Percentiles rank a stretch among this genome's conserved stretches.
Conservation (phyloP, 2,113 vertebrate species). For the Clarias batrachus region DNA sequence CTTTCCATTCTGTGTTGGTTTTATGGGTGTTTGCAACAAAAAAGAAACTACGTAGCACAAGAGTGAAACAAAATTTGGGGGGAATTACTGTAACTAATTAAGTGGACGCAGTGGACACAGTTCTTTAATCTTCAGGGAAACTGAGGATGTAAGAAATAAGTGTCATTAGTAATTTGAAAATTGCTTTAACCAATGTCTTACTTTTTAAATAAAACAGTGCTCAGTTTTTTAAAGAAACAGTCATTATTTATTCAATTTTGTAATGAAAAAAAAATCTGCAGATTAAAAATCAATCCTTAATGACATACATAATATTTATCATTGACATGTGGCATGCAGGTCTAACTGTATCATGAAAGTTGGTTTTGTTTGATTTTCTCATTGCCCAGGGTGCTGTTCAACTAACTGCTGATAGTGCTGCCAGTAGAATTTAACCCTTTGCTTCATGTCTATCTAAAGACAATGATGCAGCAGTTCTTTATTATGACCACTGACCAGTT, state of each 20-base stretch:
- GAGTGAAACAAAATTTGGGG: background rate
- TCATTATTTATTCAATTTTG: background rate
- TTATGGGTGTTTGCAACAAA: slow-evolving; percentile 30
- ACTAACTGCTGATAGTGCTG: background rate
- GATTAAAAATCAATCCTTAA: background rate
- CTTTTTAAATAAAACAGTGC: background rate
- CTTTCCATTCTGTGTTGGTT: slow-evolving; percentile 80
- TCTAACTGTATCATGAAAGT: too few relatives aligned
- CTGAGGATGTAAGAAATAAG: slow-evolving; percentile 24
- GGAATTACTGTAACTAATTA: slow-evolving; percentile 11
- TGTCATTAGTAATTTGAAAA: background rate
- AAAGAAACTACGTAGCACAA: slow-evolving; percentile 28
- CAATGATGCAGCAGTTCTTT: background rate
- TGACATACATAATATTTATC: background rate
- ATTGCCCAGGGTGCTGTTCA: background rate
- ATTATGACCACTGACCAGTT: background rate
- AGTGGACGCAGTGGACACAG: slow-evolving; percentile 13
- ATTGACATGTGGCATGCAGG: background rate
- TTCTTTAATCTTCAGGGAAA: slow-evolving; percentile 34
- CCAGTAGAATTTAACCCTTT: background rate
- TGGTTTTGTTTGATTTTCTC: background rate
- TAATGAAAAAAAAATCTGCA: background rate
- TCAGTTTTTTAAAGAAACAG: background rate
- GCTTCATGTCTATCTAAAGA: background rate
- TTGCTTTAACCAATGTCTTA: background rate